These are phyloP conservation scores for Adrianichthys oophorus DNA, from an alignment of 2,797 vertebrate species.

Conservation along the genomic window DNA sequence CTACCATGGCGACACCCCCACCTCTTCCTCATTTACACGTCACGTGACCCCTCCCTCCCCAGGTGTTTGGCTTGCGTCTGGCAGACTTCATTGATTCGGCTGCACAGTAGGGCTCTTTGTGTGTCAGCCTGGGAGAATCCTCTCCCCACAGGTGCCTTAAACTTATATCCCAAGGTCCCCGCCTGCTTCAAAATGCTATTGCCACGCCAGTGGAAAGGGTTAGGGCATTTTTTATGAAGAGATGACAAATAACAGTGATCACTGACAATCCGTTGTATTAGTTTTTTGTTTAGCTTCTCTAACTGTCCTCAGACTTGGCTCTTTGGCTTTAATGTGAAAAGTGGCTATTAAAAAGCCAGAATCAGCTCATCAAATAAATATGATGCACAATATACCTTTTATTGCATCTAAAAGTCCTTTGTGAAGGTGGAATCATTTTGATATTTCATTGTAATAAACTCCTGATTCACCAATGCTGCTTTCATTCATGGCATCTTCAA, in stretches of 20 bases:
- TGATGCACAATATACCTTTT: constrained; percentile 5
- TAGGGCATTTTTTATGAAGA: constrained; percentile 26
- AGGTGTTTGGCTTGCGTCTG: constrained; percentile 74
- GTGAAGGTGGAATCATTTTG: neutral
- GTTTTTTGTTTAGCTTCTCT: constrained; percentile 32
- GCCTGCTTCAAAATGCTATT: constrained; percentile 16
- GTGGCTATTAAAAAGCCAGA: constrained; percentile 52
- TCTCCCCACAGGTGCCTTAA: constrained; percentile 66
- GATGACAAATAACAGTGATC: constrained; percentile 13
- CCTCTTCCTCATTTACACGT: constrained; percentile 11
- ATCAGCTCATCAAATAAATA: constrained; percentile 19
- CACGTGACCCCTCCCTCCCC: constrained; percentile 64
- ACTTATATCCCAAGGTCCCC: constrained; percentile 46
- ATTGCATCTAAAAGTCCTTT: neutral
- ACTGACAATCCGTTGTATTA: constrained; percentile 26
- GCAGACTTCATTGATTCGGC: constrained; percentile 69
- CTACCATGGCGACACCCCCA: constrained; percentile 44
- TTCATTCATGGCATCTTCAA: constrained; percentile 31
- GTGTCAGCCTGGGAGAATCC: constrained; percentile 62
- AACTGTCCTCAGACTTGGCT: constrained; percentile 26
- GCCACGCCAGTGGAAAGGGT: constrained; percentile 13
- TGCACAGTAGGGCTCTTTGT: constrained; percentile 73
- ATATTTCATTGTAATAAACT: too few relatives aligned
- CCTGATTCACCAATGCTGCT: neutral
- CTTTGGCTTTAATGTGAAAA: constrained; percentile 47